Base-by-base conservation (phyloP, 2,797 vertebrate species). In the Phyllotis vaccarum region DNA sequence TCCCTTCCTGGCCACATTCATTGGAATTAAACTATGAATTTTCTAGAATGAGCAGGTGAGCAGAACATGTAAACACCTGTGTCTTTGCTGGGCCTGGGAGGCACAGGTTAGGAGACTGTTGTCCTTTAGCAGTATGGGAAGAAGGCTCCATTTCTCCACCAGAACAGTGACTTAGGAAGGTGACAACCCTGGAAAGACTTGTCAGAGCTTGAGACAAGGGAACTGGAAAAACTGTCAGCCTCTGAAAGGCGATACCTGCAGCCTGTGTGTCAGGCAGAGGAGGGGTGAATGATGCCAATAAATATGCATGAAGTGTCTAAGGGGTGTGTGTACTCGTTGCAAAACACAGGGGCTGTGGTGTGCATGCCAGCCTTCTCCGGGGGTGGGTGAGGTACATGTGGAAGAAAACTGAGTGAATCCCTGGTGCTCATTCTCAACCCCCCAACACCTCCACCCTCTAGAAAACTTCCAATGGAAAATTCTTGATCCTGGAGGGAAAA, bases 381-480 rank as follows among this genome's bases (percentile, higher is more conserved):
- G 78, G n/a, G 75, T 52, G 43, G 80, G 31, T 27, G 10, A 62
- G 68, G 37, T 0, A 11, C 31, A 13, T 11, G 60, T 17, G 3
- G 49, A 52, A 78, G 72, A 62, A 85, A 91, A 86, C 40, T 31
- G 27, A 74, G 64, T 2, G 3, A 14, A 6, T 68, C 58, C 82
- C 91, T 19, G 14, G 40, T 64, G 75, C 21, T 66, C 5, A 37
- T 46, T 75, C 34, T 72, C 27, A 66, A 64, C 52, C 6, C 49
- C 22, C 49, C 49, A 86, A 86, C 3, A 34, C 19, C 49, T 52
- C 14, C 49, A 72, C n/a, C 58, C 46, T 22, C 78, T 34, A n/a
- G 24, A 95, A 95, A 46, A 74, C 14, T 31, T 66, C 91, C 62
- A 19, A 9, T 6, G 91, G 22, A 93, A 74, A 90, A 34, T 3